Evolutionary conservation across 1,140 invertebrate species (phyloP).

Genomic region (Leptopilina boulardi): DNA sequence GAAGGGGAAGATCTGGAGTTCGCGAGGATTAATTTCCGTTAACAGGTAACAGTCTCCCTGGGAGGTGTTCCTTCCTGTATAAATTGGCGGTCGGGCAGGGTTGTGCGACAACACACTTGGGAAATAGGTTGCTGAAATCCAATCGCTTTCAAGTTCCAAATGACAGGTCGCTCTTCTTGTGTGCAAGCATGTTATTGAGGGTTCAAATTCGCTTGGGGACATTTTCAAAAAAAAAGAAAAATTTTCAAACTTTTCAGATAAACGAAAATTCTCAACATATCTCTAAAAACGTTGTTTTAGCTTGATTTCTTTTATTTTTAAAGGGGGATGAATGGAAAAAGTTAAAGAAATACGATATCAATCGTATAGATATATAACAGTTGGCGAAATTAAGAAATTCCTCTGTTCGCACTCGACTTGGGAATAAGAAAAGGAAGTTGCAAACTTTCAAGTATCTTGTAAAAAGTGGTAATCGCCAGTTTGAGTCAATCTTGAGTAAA

Average conservation of each 20-base stretch:
- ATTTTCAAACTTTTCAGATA: constrained; percentile 1
- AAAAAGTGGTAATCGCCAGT: constrained; percentile 41
- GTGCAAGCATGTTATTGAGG: constrained; percentile 1
- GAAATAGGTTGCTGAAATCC: constrained; percentile 51
- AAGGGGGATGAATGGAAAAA: not conserved
- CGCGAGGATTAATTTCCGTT: constrained; percentile 52
- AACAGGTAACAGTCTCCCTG: constrained; percentile 54
- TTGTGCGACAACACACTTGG: constrained; percentile 47
- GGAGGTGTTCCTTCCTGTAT: constrained; percentile 39
- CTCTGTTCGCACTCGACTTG: not conserved
- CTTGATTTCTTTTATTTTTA: too few species aligned
- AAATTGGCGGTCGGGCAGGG: constrained; percentile 44
- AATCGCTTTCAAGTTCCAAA: constrained; percentile 45
- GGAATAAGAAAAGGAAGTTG: not conserved
- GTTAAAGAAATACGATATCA: not conserved
- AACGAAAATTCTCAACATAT: not conserved
- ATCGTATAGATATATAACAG: not conserved
- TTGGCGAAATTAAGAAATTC: constrained; percentile 18
- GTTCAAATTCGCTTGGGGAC: constrained; percentile 21
- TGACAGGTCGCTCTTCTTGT: constrained; percentile 6
- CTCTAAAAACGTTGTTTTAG: too few species aligned
- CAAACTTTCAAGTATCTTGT: not conserved
- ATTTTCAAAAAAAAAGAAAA: not conserved
- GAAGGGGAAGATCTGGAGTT: constrained; percentile 8
- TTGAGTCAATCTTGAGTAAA: constrained; percentile 37